phyloP scores from a whole-genome alignment of 37 sponge, comb jelly and placozoan genomes.

The Haliclona indistincta region DNA sequence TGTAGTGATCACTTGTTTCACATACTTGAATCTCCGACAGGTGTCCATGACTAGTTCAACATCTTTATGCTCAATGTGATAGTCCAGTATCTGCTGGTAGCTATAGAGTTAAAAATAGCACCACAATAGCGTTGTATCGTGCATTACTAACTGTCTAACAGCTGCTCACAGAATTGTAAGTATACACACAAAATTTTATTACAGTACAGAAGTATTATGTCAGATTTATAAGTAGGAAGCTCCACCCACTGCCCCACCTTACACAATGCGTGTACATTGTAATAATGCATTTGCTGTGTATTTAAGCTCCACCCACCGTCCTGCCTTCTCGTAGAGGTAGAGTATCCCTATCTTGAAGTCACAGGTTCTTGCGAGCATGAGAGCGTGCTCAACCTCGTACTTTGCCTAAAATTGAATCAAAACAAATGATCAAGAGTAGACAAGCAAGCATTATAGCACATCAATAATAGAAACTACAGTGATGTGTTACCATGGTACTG shows the following conservation, averaged over 20 bases:
- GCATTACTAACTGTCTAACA: not conserved
- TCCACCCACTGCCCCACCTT: not conserved
- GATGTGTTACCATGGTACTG: too few relatives aligned
- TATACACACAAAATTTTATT: not conserved
- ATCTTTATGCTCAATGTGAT: constrained; percentile 87
- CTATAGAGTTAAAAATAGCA: constrained; percentile 17
- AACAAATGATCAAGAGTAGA: not conserved
- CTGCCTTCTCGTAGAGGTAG: constrained; percentile 88
- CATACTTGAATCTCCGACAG: constrained; percentile 78
- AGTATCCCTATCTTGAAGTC: constrained; percentile 83
- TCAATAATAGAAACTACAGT: too few relatives aligned
- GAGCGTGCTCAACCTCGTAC: constrained; percentile 93
- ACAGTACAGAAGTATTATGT: not conserved
- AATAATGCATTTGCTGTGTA: not conserved
- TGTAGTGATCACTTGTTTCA: too few relatives aligned
- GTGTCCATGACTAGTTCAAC: constrained; percentile 76
- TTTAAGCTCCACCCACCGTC: constrained; percentile 25
- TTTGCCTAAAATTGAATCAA: constrained; percentile 66
- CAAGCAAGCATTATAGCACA: too few relatives aligned
- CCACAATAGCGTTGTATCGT: too few relatives aligned
- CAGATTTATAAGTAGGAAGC: not conserved
- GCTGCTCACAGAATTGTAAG: not conserved
- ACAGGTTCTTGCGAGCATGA: constrained; percentile 90
- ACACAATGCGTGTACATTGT: not conserved
- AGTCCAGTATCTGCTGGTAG: constrained; percentile 92